phyloP scores from a whole-genome alignment of 1,140 invertebrate species.

The Delia radicum region DNA sequence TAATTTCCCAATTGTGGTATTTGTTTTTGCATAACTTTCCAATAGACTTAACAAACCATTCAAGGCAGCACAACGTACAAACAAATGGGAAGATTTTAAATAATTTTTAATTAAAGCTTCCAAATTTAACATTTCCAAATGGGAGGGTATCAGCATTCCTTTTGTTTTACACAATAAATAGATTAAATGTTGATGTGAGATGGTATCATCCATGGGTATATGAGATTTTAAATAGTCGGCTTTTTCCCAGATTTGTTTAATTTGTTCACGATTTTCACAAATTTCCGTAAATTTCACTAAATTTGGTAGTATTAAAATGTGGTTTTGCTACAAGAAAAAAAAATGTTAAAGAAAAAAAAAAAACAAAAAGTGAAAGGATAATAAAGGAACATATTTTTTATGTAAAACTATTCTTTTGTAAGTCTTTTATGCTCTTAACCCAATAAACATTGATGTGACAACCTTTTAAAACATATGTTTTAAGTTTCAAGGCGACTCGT shows the following conservation, averaged over 20 bases:
- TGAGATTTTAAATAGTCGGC: constrained; percentile 48
- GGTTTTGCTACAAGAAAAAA: constrained; percentile 41
- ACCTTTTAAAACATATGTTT: too few species aligned
- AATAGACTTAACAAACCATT: constrained; percentile 77
- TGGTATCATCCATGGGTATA: constrained; percentile 53
- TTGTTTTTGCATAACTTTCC: constrained; percentile 64
- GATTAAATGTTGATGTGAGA: constrained; percentile 55
- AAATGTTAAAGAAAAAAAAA: constrained; percentile 11
- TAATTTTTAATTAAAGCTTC: constrained; percentile 58
- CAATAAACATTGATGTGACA: too few species aligned
- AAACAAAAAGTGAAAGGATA: neutral
- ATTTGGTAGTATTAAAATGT: constrained; percentile 49
- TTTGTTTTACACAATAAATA: constrained; percentile 54
- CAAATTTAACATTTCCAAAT: constrained; percentile 45
- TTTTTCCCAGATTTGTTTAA: constrained; percentile 53
- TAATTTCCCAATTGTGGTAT: constrained; percentile 59
- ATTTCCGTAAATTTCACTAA: constrained; percentile 53
- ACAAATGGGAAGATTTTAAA: constrained; percentile 59
- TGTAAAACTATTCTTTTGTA: too few species aligned
- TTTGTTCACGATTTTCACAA: constrained; percentile 54
- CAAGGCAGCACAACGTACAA: constrained; percentile 67
- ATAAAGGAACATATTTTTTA: neutral
- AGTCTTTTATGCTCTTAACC: too few species aligned
- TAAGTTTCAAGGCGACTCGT: too few species aligned
- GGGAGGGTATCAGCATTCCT: constrained; percentile 49